Base-by-base conservation (phyloP, 2,113 vertebrate species). In the Campylomormyrus tamandua region DNA sequence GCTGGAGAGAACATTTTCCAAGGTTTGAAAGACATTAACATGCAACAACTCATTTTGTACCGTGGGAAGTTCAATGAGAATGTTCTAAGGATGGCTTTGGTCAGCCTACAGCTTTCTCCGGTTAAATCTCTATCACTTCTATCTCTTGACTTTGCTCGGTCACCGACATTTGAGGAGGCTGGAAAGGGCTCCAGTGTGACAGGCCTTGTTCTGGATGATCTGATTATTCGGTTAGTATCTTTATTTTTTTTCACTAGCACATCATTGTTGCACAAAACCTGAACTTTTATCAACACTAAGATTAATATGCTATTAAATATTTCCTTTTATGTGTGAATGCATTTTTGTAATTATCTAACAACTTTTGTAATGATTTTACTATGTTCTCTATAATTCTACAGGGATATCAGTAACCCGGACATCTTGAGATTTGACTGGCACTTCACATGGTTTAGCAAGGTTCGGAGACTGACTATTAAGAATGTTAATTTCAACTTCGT, bases 381-480 rank as follows among this genome's bases (percentile, higher is more conserved):
- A 6, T 53, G 39, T 86, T 24, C 46, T 83, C 13, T 89, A 21
- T 87, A 49, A 50, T 91, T 87, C 91, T 92, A 15, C 42, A 96
- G 96, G 95, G 96, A 97, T 58, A 96, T 97, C 91, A 97, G 96
- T 90, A 97, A 97, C 92, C 97, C 97, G 0, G 97, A 97, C 48
- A 90, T 97, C 49, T 92, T 97, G 88, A 94, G 96, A 0, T 97
- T 97, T 1, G 96, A 97, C 93, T 97, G 97, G 96, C 95, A 95
- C 83, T 97, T 97, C 89, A 97, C 96, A 13, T 97, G 97, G 97
- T 92, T 97, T 3, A 95, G 94, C 6, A 94, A 94, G 2, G 92
- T 97, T 5, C 92, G 91, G 3, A 0, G 93, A 0, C 93, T 97
- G 74, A 94, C 94, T 8, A 95, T 97, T 52, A 89, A 93, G 90